These are phyloP conservation scores for Coranthus polyacanthus DNA, from an alignment of 2,797 vertebrate species.

Conservation along the genomic window DNA sequence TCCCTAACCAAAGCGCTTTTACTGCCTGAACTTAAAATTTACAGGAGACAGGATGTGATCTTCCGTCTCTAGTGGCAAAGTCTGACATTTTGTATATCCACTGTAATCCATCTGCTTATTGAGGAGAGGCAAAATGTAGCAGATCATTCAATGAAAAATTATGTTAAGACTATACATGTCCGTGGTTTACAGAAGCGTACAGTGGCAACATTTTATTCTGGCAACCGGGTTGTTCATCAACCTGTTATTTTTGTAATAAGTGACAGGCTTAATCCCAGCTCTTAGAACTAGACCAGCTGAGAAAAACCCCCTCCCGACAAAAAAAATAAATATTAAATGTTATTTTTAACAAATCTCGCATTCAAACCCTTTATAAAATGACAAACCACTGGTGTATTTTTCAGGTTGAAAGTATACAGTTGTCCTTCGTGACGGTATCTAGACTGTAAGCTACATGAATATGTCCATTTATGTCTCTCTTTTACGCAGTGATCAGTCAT, in stretches of 20 bases:
- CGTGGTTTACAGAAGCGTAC: too few relatives aligned
- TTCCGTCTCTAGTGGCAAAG: too few relatives aligned
- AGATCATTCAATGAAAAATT: too few relatives aligned
- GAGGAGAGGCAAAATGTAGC: too few relatives aligned
- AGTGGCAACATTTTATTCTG: conserved; percentile 2
- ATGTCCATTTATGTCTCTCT: conserved; percentile 47
- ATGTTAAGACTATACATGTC: too few relatives aligned
- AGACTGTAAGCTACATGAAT: conserved; percentile 46
- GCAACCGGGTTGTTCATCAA: conserved; percentile 17
- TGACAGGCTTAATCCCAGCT: conserved; percentile 51
- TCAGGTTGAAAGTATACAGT: conserved; percentile 54
- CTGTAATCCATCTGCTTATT: too few relatives aligned
- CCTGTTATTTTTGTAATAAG: conserved; percentile 54
- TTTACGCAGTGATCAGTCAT: conserved; percentile 16
- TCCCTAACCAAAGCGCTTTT: too few relatives aligned
- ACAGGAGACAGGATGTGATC: too few relatives aligned
- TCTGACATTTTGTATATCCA: too few relatives aligned
- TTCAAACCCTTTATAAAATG: conserved; percentile 54
- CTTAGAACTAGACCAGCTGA: conserved; percentile 22
- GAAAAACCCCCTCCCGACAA: conserved; percentile 49
- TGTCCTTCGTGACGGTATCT: conserved; percentile 55
- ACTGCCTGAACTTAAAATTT: too few relatives aligned
- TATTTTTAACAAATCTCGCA: conserved; percentile 59
- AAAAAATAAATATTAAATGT: conserved; percentile 75
- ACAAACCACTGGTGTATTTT: conserved; percentile 60